phyloP scores from a whole-genome alignment of 2,888 invertebrate genomes.

The Tipula confusa region DNA sequence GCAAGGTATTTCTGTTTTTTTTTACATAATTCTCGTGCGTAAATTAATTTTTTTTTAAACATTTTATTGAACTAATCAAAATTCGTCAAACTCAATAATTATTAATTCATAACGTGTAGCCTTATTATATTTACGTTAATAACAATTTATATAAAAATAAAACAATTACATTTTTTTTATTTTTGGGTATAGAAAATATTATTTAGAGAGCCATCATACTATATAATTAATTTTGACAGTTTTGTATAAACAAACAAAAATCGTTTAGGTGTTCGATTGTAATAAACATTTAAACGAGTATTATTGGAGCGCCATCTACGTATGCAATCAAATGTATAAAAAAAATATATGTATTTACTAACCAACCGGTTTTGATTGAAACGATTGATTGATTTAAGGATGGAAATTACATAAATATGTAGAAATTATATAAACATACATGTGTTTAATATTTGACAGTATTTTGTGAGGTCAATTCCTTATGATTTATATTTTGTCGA shows the following conservation, averaged over 20 bases:
- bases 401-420: background rate
- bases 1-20: background rate
- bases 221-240: background rate
- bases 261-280: background rate
- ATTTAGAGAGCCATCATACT: background rate
- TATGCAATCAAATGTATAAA: background rate
- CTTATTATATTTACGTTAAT: background rate
- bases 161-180: background rate
- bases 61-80: background rate
- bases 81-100: background rate
- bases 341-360: background rate
- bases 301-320: background rate
- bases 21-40: background rate
- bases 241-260: background rate
- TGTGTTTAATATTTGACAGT: too few species aligned
- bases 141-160: background rate
- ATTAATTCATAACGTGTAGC: background rate
- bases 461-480: background rate
- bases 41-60: background rate
- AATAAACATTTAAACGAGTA: background rate
- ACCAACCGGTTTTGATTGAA: background rate
- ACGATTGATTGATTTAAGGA: background rate
- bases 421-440: too few species aligned
- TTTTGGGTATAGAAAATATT: background rate
- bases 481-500: background rate